Evolutionary conservation across 2,888 invertebrate species (phyloP), one percentile per base, ranked within the genome.

Genomic region (Drosophila limbata): DNA sequence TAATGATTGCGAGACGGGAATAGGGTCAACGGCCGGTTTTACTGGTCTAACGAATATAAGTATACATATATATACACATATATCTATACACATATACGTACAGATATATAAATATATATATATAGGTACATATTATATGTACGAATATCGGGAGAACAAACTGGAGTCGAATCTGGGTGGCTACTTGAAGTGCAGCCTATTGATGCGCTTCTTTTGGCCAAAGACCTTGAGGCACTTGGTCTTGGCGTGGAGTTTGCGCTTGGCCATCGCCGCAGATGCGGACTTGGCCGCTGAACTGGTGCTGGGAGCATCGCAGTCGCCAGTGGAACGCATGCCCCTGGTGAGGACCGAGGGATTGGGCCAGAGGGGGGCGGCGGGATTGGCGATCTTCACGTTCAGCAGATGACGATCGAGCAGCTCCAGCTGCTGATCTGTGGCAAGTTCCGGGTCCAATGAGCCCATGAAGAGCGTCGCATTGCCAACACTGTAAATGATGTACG

Each of bases 401-500:
- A 85, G 25, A 45, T 82, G 80, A 0, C 65, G 50, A 25, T 83
- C 68, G 28, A 84, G 51, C n/a, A 79, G 44, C 39, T 74, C 17
- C n/a, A 47, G 33, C 33, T 81, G 48, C 2, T 9, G 11, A 1
- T 64, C 60, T 1, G 59, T 55, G 8, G 69, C 63, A 11, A 13
- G 4, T 3, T 35, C 0, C 1, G 69, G 37, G 31, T 86, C 69
- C 15, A 73, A 19, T 3, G 81, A 53, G 42, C 45, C 31, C 52
- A 81, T 37, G 8, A 73, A 66, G 9, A 81, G 73, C 11, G 81
- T 82, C 5, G 75, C 39, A 15, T 81, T 82, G 25, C 75, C 75
- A 0, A 53, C 68, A 10, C 83, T 84, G 3, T 82, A 82, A 1
- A 85, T 67, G 13, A 81, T 57, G 8, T 84, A 84, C 0, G 64